Base-by-base conservation (phyloP, 1,140 invertebrate species). In the Bombus cullumanus region DNA sequence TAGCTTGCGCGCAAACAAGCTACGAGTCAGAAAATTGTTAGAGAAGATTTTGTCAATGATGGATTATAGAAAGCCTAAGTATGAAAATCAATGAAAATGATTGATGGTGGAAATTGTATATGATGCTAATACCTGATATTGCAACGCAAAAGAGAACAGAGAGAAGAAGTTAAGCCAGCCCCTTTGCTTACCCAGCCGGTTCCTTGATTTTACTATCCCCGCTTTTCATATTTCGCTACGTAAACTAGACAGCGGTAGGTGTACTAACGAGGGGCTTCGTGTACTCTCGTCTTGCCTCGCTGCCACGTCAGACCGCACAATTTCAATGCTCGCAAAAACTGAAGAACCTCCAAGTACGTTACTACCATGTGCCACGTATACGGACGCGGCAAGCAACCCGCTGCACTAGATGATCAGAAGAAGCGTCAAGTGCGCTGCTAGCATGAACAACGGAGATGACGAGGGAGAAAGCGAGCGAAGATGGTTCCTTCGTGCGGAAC, bases 181-280 rank as follows among this genome's bases (percentile, higher is more conserved):
- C 34, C 81, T 85, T 84, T 85, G 88, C 89, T 87, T 80, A 69
- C 22, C 59, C 75, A 88, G 82, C 86, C 76, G 47, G 53, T 88
- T 85, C 69, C 80, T 81, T 86, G 41, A 85, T 89, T 90, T 88
- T 69, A 41, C 88, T 83, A 80, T 77, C 37, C 84, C 57, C 83
- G 87, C 89, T 88, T 90, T 92, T 92, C 91, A 90, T 89, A 90
- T 91, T 87, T 92, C 86, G 90, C 86, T 86, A 91, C 87, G 90
- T 83, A 89, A 92, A 92, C 90, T 91, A 92, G 88, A 90, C 86
- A 85, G 75, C 64, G 64, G 74, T 59, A 66, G 84, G 68, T 78
- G 81, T 62, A 86, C 90, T 91, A 92, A 92, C 90, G 92, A 92
- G 91, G 73, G 62, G 77, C 80, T 83, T 69, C 43, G 37, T 78